Base-by-base conservation (phyloP, 2,888 invertebrate species). In the Sesia bembeciformis region DNA sequence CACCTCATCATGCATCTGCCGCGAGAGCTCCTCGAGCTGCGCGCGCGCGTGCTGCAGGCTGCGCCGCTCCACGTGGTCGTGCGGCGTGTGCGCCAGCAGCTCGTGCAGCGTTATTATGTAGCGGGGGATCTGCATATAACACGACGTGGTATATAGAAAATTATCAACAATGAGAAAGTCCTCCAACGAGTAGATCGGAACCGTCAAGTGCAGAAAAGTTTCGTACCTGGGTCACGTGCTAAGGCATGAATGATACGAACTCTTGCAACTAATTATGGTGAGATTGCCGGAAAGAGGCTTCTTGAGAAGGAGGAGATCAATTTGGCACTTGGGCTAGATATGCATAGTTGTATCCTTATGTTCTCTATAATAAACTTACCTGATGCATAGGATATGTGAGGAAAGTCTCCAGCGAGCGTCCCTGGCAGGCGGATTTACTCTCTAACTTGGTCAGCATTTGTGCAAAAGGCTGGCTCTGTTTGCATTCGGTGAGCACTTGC, bases 341-440 rank as follows among this genome's bases (percentile, higher is more conserved):
- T 23, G 5, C 42, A 42, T 2, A 23, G 23, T 23, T 23, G 23
- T 23, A 23, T 23, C 23, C 23, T 23, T 23, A 23, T 23, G 23
- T 23, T 2, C 23, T 23, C 23, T 23, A 23, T 2, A 23, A 23
- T 23, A 23, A 23, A 23, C 50, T 57, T 41, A 96, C 96, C 93
- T 97, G 97, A 85, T 97, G 96, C 97, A 97, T 97, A 23, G 97
- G 97, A 83, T 96, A 97, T 2, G 97, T 97, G 57, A 97, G 90
- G 78, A 97, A 97, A 2, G 94, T 96, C 84, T 97, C 97, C 63
- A 97, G 80, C 3, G 96, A 94, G 53, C 97, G 90, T 38, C 96
- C 95, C 74, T 96, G 96, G 70, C 96, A 96, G 0, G 94, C 92
- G 0, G 96, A 92, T 78, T 97, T 97, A 76, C 94, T 94, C 84